A percentile compares a stretch with the other conserved stretches of the same genome.
phyloP scores from a whole-genome alignment of 2,888 invertebrate species.

The Diplolepis rosae region DNA sequence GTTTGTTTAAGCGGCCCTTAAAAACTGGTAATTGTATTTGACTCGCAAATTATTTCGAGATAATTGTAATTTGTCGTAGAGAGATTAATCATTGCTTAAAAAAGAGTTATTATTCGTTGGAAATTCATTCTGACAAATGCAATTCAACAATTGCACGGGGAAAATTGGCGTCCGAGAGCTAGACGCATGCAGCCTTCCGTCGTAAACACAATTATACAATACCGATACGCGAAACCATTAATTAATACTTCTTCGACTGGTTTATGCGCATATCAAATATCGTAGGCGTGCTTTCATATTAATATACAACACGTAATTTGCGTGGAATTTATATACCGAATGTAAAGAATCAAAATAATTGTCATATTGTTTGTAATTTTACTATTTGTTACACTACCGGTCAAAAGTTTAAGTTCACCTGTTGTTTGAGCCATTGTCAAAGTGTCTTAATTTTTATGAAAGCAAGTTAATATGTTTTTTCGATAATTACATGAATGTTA shows the following conservation, averaged over 20 bases:
- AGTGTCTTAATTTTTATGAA: no score
- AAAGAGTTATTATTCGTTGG: conserved; percentile 18
- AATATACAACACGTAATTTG: no score
- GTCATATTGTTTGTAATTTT: no score
- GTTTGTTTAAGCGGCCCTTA: not conserved
- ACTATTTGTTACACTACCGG: no score
- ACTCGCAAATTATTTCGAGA: conserved; percentile 11
- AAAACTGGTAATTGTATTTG: conserved; percentile 3
- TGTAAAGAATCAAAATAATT: no score
- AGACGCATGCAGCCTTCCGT: conserved; percentile 40
- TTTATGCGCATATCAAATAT: not conserved
- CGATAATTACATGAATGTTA: no score
- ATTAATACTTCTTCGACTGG: conserved; percentile 56
- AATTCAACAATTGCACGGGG: conserved; percentile 57
- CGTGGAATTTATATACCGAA: no score
- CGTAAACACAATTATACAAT: conserved; percentile 59
- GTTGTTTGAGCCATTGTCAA: no score
- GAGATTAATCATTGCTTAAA: conserved; percentile 15
- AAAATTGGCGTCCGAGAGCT: conserved; percentile 47
- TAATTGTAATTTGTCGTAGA: conserved; percentile 7
- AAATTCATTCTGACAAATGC: conserved; percentile 58
- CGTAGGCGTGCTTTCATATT: not conserved
- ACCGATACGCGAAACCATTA: conserved; percentile 53
- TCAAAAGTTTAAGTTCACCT: no score
- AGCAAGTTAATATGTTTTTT: no score